Evolutionary conservation across 2,113 vertebrate species (phyloP), one percentile per base, ranked within the genome.

Genomic region (Neodon shergylaensis): DNA sequence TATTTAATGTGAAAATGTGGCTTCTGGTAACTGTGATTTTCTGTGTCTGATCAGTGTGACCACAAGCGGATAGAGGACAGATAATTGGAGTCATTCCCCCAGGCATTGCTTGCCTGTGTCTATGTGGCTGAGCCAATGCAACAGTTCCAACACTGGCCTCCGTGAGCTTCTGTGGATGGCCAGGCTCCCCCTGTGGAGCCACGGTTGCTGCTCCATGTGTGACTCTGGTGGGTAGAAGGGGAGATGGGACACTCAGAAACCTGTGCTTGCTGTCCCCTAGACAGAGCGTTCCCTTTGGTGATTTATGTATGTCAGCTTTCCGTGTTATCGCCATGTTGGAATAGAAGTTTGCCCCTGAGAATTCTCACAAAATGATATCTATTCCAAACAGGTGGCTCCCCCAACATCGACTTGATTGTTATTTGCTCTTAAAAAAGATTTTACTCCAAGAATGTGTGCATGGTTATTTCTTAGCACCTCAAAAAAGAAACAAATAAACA

Each of bases 351-450:
- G 28, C 52, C 61, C 88, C 13, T 52, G 3, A 2, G n/a, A 72
- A 21, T 65, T 61, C 65, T 68, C 66, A 47, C n/a, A 81, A 36
- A 85, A 49, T 76, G 28, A 12, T 21, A 77, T 33, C 76, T 93
- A 3, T 82, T 89, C 77, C 54, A 63, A 66, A 54, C 42, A 78
- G 21, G 68, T 11, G 16, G 7, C 19, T 17, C 17, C 44, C 49
- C 14, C 24, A 72, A 88, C 70, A 26, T 22, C 36, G 63, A 58
- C 79, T 79, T 78, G 91, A 36, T 16, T 36, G 11, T 82, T 89
- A 26, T 63, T 74, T 11, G 68, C 31, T 39, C 47, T 91, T 93
- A 78, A 36, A 95, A 93, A 90, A 93, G 70, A 82, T 16, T 66
- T 94, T 44, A 49, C 13, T 90, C 54, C 39, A 47, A 91, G 31